Evolutionary conservation across 92 coral and sea anemone genomes (phyloP).

Genomic region (Meandrina meandrites): DNA sequence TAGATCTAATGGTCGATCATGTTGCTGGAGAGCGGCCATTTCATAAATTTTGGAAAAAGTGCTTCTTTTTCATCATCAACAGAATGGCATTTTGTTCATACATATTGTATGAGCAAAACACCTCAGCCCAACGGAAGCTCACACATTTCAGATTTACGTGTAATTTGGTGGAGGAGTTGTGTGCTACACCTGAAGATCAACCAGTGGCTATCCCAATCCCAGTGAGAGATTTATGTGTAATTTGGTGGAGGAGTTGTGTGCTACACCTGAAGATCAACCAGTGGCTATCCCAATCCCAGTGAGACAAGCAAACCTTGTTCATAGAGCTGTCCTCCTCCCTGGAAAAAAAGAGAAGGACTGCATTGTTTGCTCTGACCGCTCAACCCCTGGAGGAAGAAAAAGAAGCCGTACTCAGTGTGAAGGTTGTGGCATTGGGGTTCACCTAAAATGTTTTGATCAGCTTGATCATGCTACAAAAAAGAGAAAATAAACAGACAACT

Average conservation of each 20-base stretch:
- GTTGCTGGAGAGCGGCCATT: not conserved
- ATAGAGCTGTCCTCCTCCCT: slow-evolving; percentile 42
- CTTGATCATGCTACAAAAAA: not conserved
- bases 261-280: slow-evolving; percentile 35
- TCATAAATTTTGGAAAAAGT: not conserved
- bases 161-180: slow-evolving; percentile 49
- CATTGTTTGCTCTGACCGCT: not conserved
- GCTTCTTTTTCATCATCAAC: not conserved
- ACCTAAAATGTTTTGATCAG: not conserved
- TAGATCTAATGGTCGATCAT: not conserved
- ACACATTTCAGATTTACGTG: slow-evolving; percentile 18
- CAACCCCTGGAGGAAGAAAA: not conserved
- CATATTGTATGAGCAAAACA: not conserved
- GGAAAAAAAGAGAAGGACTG: slow-evolving; percentile 26
- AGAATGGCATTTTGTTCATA: not conserved
- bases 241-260: slow-evolving; percentile 56
- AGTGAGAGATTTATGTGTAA: slow-evolving; percentile 40
- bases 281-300: slow-evolving; percentile 41
- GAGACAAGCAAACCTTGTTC: slow-evolving; percentile 42
- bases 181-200: slow-evolving; percentile 36
- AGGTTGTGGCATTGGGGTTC: not conserved
- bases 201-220: slow-evolving; percentile 44
- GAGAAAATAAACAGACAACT: not conserved
- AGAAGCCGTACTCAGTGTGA: slow-evolving; percentile 10
- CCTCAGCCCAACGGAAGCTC: not conserved